A percentile compares a stretch with the other conserved stretches of the same genome.
phyloP scores from a whole-genome alignment of 1,140 invertebrate genomes.

The Andricus grossulariae region DNA sequence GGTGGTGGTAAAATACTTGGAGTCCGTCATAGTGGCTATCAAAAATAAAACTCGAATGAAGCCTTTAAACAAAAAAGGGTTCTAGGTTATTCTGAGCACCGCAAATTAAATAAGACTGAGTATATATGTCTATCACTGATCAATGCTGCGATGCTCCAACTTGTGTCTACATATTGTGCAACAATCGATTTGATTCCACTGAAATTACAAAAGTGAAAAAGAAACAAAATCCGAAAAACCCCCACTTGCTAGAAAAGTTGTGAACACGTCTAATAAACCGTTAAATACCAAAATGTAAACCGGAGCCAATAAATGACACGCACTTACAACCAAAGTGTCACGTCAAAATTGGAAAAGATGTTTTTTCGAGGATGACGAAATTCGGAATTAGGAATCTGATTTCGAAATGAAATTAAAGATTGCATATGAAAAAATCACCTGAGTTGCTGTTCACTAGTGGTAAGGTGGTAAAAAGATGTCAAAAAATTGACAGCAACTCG shows the following conservation, averaged over 20 bases:
- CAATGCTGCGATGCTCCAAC: slow-evolving; percentile 33
- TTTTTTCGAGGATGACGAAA: background rate
- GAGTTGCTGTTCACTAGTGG: background rate
- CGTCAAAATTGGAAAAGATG: background rate
- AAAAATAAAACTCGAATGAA: slow-evolving; percentile 39
- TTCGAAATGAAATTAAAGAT: background rate
- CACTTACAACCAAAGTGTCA: background rate
- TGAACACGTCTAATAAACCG: background rate
- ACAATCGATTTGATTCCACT: slow-evolving; percentile 12
- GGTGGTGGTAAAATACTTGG: slow-evolving; percentile 99
- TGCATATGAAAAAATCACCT: background rate
- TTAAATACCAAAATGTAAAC: background rate
- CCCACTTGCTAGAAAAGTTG: background rate
- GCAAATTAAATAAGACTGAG: slow-evolving; percentile 33
- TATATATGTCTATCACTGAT: slow-evolving; percentile 46
- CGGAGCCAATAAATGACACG: slow-evolving; percentile 15
- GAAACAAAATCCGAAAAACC: background rate
- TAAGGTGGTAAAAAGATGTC: slow-evolving; percentile 9
- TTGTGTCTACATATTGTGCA: background rate
- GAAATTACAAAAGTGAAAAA: slow-evolving; percentile 24
- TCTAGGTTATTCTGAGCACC: slow-evolving; percentile 10
- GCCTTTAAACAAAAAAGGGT: slow-evolving; percentile 31
- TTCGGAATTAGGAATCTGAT: too few species aligned
- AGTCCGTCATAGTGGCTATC: slow-evolving; percentile 93
- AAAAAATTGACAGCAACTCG: slow-evolving; percentile 14